These are phyloP conservation scores for Balaeniceps rex DNA, from an alignment of 2,113 vertebrate species.

Conservation along the genomic window DNA sequence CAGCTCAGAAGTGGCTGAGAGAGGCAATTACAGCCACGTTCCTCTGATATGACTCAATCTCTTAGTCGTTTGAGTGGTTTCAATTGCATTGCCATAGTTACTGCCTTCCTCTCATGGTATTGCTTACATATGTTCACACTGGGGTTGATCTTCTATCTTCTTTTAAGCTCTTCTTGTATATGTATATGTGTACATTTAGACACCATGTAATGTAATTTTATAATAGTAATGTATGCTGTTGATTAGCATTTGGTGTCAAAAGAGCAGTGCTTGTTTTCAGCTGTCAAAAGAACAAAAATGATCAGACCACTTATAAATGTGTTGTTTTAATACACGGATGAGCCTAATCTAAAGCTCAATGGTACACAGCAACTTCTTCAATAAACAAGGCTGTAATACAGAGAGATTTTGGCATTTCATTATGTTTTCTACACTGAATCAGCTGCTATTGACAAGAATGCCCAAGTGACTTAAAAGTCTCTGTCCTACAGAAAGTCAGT, in stretches of 20 bases:
- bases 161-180: not conserved
- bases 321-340: not conserved
- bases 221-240: not conserved
- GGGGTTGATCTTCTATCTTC: not conserved
- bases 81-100: not conserved
- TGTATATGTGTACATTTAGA: not conserved
- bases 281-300: not conserved
- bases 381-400: not conserved
- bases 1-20: not conserved
- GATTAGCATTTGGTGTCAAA: not conserved
- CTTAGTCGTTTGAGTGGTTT: not conserved
- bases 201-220: not conserved
- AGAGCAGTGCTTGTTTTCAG: not conserved
- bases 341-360: not conserved
- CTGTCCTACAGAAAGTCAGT: not conserved
- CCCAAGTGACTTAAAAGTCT: not conserved
- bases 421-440: not conserved
- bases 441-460: not conserved
- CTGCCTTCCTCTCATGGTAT: not conserved
- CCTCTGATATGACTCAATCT: not conserved
- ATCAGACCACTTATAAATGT: not conserved
- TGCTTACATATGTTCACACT: not conserved
- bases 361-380: not conserved
- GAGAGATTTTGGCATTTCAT: not conserved
- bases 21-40: not conserved